Percentiles rank a stretch among this genome's conserved stretches.
These are phyloP conservation scores for Perca flavescens DNA, from an alignment of 2,113 vertebrate genomes.

Conservation along the genomic window DNA sequence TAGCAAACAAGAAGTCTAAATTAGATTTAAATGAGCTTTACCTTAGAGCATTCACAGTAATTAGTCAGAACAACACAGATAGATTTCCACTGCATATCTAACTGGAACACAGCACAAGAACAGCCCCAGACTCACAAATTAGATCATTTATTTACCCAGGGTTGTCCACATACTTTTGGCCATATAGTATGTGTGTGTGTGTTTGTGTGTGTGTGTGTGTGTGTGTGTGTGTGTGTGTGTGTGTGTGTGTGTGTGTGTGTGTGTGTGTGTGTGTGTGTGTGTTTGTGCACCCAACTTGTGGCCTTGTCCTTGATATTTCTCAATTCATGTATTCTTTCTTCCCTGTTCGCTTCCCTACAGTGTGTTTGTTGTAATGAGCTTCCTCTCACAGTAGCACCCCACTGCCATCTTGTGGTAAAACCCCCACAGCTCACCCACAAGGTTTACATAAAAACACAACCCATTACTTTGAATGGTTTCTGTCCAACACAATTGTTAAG, in stretches of 20 bases:
- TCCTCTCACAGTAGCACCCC: not conserved
- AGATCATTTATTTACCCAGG: not conserved
- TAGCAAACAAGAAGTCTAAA: not conserved
- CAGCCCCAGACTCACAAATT: not conserved
- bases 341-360: too few relatives aligned
- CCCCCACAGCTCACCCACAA: not conserved
- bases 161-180: not conserved
- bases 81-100: not conserved
- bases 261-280: too few relatives aligned
- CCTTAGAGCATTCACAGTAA: too few relatives aligned
- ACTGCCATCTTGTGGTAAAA: conserved; percentile 10
- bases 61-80: not conserved
- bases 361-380: not conserved
- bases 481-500: too few relatives aligned
- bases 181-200: not conserved
- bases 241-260: too few relatives aligned
- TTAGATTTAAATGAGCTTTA: not conserved
- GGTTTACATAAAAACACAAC: too few relatives aligned
- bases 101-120: not conserved
- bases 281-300: too few relatives aligned
- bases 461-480: too few relatives aligned
- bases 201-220: too few relatives aligned
- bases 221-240: not conserved
- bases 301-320: too few relatives aligned
- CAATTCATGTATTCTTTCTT: not conserved